Evolutionary conservation across 2,888 invertebrate species (phyloP).

Genomic region (Congeria kusceri): DNA sequence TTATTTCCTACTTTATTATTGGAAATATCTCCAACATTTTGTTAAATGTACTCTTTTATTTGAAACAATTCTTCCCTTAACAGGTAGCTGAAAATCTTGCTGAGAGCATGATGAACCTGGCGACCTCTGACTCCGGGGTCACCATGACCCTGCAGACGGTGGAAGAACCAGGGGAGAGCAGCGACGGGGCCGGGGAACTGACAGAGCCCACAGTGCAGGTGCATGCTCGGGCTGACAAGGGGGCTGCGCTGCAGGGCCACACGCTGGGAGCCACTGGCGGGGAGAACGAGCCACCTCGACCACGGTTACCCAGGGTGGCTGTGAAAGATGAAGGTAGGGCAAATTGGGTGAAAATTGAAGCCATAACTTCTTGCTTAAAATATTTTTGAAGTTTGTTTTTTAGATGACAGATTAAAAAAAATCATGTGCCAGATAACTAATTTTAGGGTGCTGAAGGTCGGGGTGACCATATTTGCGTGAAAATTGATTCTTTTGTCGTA

Average conservation of each 20-base stretch:
- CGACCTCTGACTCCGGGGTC: slow-evolving; percentile 84
- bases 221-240: slow-evolving; percentile 43
- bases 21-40: slow-evolving; percentile 2
- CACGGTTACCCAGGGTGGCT: neutral
- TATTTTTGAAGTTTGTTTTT: no score
- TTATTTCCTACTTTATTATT: no score
- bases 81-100: slow-evolving; percentile 95
- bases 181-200: slow-evolving; percentile 32
- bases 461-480: no score
- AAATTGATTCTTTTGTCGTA: no score
- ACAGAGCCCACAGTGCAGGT: slow-evolving; percentile 75
- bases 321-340: slow-evolving; percentile 30
- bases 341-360: no score
- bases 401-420: no score
- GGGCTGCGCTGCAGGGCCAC: neutral
- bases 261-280: neutral
- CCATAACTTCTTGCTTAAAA: no score
- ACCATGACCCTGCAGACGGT: slow-evolving; percentile 77
- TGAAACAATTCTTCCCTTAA: no score
- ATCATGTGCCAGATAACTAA: no score
- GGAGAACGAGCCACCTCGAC: neutral
- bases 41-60: slow-evolving; percentile 4
- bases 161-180: slow-evolving; percentile 69
- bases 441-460: no score
- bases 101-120: slow-evolving; percentile 92